Evolutionary conservation across 2,888 invertebrate genomes (phyloP), one percentile per base, ranked within the genome.

Genomic region (Ceriagrion tenellum): DNA sequence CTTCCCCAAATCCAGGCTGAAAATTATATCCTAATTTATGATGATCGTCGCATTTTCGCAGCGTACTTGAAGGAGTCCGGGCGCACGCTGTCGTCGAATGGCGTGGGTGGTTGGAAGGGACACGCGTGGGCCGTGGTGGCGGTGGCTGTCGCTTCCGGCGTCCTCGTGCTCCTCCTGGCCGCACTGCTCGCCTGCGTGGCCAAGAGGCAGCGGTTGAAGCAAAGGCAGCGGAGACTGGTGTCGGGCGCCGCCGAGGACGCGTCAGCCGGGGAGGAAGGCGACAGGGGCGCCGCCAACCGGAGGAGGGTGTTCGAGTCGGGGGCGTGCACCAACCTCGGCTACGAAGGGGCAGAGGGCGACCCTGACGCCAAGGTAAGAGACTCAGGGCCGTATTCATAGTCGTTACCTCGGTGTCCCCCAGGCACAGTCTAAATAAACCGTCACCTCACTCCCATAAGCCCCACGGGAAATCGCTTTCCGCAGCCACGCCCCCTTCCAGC

Each of bases 41-140:
- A 30, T 16, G 59, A 10, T 88, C 30, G 30, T 63, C 0, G 47
- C 8, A 8, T 95, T 95, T 30, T 30, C 97, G 47, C 97, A 98
- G 98, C 98, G 95, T 98, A 98, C 97, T 97, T 98, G 96, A 98
- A 98, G 96, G 97, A 98, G 81, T 97, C 97, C 0, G 97, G 97
- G 96, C 98, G 93, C 69, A 35, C 93, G 0, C 63, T 74, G 93
- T 97, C 98, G 95, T 97, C 97, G 95, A 98, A 98, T 1, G 97
- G 97, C 35, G 98, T 98, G 1, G 59, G 59, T 0, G 97, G 97
- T 30, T 6, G 96, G 0, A 97, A 97, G 0, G 97, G 97, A 95
- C 97, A 97, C 96, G 97, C 97, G 0, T 98, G 98, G 98, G 97
- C 98, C 0, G 97, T 98, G 95, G 97, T 98, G 0, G 97, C 98